phyloP scores from a whole-genome alignment of 1,140 invertebrate genomes.

The Trichogramma pretiosum region DNA sequence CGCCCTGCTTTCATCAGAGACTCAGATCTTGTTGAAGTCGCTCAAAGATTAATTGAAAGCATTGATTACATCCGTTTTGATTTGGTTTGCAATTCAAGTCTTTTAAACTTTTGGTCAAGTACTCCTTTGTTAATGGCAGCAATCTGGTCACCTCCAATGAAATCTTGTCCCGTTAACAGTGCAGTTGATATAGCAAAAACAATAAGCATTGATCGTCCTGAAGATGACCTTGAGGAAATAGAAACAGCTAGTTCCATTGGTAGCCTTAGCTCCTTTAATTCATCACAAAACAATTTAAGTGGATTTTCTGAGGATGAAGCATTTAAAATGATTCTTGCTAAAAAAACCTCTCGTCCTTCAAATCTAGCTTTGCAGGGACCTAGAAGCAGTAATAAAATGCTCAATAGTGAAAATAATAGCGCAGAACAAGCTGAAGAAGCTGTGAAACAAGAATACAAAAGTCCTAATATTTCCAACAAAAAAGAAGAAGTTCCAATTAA shows the following conservation, averaged over 20 bases:
- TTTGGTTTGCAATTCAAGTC: constrained; percentile 76
- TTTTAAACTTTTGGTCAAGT: constrained; percentile 82
- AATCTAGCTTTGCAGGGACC: background rate
- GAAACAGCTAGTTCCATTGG: constrained; percentile 39
- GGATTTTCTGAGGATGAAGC: constrained; percentile 51
- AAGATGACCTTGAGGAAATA: constrained; percentile 27
- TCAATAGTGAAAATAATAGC: background rate
- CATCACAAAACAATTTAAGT: constrained; percentile 33
- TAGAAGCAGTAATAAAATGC: background rate
- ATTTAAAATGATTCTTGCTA: constrained; percentile 52
- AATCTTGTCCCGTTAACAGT: constrained; percentile 55
- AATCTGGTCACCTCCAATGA: constrained; percentile 70
- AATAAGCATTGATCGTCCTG: constrained; percentile 41
- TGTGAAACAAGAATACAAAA: constrained; percentile 19
- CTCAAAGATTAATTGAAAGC: constrained; percentile 65
- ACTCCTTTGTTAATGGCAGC: constrained; percentile 77
- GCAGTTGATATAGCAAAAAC: constrained; percentile 66
- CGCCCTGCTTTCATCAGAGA: constrained; percentile 71
- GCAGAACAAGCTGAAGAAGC: background rate
- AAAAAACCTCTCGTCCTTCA: background rate
- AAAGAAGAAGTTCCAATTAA: constrained; percentile 17
- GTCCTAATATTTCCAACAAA: constrained; percentile 20
- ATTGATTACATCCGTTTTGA: constrained; percentile 73
- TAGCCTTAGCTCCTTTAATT: constrained; percentile 37
- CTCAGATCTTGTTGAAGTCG: constrained; percentile 66